Evolutionary conservation across 2,113 vertebrate species (phyloP), one percentile per base, ranked within the genome.

Genomic region (Podiceps cristatus): DNA sequence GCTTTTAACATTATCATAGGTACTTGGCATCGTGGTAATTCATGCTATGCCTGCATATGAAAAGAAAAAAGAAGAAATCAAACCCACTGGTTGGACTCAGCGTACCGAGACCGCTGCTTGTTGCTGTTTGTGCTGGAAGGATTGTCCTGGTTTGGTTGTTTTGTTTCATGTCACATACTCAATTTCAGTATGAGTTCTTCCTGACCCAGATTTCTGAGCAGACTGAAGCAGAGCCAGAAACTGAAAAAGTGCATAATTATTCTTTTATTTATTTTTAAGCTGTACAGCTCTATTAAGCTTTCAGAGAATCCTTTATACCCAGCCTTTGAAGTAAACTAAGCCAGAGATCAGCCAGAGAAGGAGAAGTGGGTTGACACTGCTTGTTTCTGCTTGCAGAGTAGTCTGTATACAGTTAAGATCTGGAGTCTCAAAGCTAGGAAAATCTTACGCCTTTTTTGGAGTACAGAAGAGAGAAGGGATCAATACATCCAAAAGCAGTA

Each of bases 241-340:
- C 52, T 93, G 75, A 76, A 94, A 88, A 97, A 96, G 85, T 95
- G 87, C 69, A 96, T 83, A 95, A 96, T 96, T 97, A 95, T 89
- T 93, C 81, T 96, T 94, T 73, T 94, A 97, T 94, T 97, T 97
- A 86, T 96, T 91, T 95, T 96, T 93, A 92, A 96, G 75, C 91
- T 93, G 83, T 86, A 90, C 93, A 94, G 75, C 93, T 94, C 93
- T 96, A 91, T 96, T 92, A 96, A 90, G 93, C 94, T 94, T 84
- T 90, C 87, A 94, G 77, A 96, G 84, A 95, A 91, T 91, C 74
- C 77, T 96, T 96, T 96, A 73, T 87, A 97, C n/a, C 8, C 86
- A 90, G 90, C 55, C 91, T 95, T 96, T 97, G 94, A 97, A 96
- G 78, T 95, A 94, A 95, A 93, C 81, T 93, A 88, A 89, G 42